These are phyloP conservation scores for Anguilla japonica DNA, from an alignment of 2,113 vertebrate species.

Conservation along the genomic window DNA sequence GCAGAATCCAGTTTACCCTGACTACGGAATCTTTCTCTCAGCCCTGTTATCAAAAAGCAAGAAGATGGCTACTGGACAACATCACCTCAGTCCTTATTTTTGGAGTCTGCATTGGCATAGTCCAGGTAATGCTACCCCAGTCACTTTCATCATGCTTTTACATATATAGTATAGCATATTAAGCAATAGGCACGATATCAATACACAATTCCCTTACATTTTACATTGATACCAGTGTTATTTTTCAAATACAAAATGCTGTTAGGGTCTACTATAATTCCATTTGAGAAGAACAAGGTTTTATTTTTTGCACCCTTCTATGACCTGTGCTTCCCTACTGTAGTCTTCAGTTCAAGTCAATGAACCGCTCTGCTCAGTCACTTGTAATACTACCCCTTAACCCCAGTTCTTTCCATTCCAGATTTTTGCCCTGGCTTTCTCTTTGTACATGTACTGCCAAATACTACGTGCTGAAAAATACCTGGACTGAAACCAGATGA, in stretches of 20 bases:
- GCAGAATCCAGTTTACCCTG: background rate
- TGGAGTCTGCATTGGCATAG: slow-evolving; percentile 75
- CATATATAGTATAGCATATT: too few species aligned
- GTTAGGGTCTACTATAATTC: background rate
- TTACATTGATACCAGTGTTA: slow-evolving; percentile 45
- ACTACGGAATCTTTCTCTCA: slow-evolving; percentile 35
- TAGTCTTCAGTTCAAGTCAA: background rate
- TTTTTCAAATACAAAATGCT: slow-evolving; percentile 44
- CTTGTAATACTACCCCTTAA: background rate
- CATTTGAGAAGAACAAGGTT: background rate
- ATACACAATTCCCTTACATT: background rate
- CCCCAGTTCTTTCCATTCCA: slow-evolving; percentile 37
- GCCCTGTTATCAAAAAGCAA: slow-evolving; percentile 80
- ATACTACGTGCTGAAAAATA: slow-evolving; percentile 74
- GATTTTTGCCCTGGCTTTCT: slow-evolving; percentile 78
- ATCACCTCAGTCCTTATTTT: slow-evolving; percentile 77
- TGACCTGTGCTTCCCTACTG: background rate
- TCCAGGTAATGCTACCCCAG: slow-evolving; percentile 67
- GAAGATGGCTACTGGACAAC: slow-evolving; percentile 73
- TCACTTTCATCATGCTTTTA: background rate
- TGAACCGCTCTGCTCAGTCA: background rate
- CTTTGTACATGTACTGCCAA: slow-evolving; percentile 82
- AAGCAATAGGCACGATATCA: background rate
- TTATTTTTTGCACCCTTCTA: background rate
- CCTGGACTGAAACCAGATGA: slow-evolving; percentile 60